phyloP scores from a whole-genome alignment of 2,888 invertebrate genomes.

The Melinaea menophilus region DNA sequence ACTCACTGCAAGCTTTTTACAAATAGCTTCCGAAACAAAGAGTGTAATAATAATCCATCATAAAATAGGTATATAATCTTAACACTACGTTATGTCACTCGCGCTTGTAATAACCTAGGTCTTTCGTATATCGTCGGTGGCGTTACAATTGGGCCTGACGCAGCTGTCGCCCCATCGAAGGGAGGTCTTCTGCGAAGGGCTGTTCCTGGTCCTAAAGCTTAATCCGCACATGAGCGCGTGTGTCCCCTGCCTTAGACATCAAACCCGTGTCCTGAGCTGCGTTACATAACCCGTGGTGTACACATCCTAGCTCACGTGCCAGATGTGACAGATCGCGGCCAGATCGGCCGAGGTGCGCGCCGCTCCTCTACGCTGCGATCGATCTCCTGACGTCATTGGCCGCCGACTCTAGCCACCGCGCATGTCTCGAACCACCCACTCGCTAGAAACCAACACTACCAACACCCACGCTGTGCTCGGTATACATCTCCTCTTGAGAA shows the following conservation, averaged over 20 bases:
- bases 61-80: constrained; percentile 44
- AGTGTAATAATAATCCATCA: constrained; percentile 44
- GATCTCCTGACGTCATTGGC: constrained; percentile 69
- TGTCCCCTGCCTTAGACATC: constrained; percentile 55
- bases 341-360: constrained; percentile 36
- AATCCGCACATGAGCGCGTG: constrained; percentile 94
- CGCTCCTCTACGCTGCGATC: constrained; percentile 49
- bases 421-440: constrained; percentile 37
- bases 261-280: constrained; percentile 38
- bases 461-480: constrained; percentile 7
- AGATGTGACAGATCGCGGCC: constrained; percentile 48
- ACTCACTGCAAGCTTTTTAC: constrained; percentile 34
- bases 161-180: constrained; percentile 98
- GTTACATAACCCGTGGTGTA: constrained; percentile 57
- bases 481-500: constrained; percentile 37
- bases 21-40: constrained; percentile 29
- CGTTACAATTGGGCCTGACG: constrained; percentile 31
- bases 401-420: constrained; percentile 37
- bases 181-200: constrained; percentile 97
- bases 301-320: constrained; percentile 50
- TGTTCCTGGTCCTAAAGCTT: constrained; percentile 97
- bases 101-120: constrained; percentile 22
- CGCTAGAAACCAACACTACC: constrained; percentile 21
- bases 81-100: constrained; percentile 42
- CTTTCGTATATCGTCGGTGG: constrained; percentile 17